A percentile compares a stretch with the other conserved stretches of the same genome.
Evolutionary conservation across 2,888 invertebrate species (phyloP).

Genomic region (Lycaena phlaeas): DNA sequence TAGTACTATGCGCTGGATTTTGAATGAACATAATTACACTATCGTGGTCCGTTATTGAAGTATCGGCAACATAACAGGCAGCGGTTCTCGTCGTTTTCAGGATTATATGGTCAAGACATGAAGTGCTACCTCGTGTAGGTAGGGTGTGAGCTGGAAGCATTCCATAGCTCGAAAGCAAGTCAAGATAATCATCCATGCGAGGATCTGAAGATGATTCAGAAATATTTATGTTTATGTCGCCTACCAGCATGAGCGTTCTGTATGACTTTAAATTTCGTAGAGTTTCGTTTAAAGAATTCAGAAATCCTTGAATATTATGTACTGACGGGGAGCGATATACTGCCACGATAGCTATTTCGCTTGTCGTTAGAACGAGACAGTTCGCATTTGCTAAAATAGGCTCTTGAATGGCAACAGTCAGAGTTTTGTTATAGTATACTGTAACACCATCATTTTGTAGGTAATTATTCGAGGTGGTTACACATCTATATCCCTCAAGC

Average conservation of each 20-base stretch:
- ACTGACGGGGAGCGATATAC: constrained; percentile 10
- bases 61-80: constrained; percentile 7
- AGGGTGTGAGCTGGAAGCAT: constrained; percentile 8
- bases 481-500: background rate
- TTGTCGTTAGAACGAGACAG: constrained; percentile 7
- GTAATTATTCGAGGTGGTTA: background rate
- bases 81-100: constrained; percentile 1
- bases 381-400: constrained; percentile 6
- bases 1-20: background rate
- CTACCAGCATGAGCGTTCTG: constrained; percentile 6
- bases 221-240: constrained; percentile 13
- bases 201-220: background rate
- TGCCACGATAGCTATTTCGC: constrained; percentile 3
- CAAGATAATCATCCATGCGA: constrained; percentile 6
- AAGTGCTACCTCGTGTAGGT: constrained; percentile 9
- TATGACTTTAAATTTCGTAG: background rate
- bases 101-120: constrained; percentile 12
- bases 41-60: constrained; percentile 13
- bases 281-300: constrained; percentile 1
- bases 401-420: constrained; percentile 4
- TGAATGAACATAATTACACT: background rate
- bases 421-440: constrained; percentile 3
- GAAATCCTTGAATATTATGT: constrained; percentile 6
- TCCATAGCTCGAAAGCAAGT: constrained; percentile 10
- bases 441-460: constrained; percentile 12